Conservation (phyloP, 2,797 vertebrate genomes). For the Siniperca undulata region DNA sequence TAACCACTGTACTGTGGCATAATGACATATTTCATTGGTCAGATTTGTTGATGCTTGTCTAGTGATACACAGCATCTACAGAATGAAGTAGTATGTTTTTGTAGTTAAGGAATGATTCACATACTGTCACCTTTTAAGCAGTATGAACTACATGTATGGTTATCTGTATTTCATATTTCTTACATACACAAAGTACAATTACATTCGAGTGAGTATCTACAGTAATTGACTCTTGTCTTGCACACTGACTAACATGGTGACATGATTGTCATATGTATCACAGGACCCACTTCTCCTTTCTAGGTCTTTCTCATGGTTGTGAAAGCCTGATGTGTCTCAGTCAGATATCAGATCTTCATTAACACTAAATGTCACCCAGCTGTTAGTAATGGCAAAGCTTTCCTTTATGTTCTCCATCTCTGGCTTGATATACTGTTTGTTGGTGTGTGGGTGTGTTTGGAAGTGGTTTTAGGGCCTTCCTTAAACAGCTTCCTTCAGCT, state of each 20-base stretch:
- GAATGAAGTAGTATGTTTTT: background rate
- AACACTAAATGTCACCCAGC: background rate
- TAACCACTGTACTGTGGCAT: background rate
- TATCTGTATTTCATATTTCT: background rate
- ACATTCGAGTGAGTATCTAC: background rate
- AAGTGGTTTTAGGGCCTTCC: slow-evolving; percentile 30
- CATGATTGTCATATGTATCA: background rate
- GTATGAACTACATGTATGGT: background rate
- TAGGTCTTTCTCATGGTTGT: background rate
- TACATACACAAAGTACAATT: background rate
- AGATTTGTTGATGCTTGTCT: background rate
- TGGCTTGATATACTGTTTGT: slow-evolving; percentile 1
- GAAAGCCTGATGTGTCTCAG: background rate
- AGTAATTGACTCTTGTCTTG: background rate
- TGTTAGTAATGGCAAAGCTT: background rate
- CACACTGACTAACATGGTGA: slow-evolving; percentile 11
- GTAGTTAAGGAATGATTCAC: background rate
- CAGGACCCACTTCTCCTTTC: slow-evolving; percentile 50
- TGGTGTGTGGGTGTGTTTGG: slow-evolving; percentile 1
- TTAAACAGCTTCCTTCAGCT: slow-evolving; percentile 16
- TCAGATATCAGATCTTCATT: slow-evolving; percentile 1
- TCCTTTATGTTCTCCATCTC: background rate
- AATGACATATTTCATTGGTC: background rate
- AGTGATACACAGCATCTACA: background rate
- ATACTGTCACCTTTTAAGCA: background rate